A percentile compares a stretch with the other conserved stretches of the same genome.
Evolutionary conservation across 2,113 vertebrate genomes (phyloP).

Genomic region (Myotis lucifugus): DNA sequence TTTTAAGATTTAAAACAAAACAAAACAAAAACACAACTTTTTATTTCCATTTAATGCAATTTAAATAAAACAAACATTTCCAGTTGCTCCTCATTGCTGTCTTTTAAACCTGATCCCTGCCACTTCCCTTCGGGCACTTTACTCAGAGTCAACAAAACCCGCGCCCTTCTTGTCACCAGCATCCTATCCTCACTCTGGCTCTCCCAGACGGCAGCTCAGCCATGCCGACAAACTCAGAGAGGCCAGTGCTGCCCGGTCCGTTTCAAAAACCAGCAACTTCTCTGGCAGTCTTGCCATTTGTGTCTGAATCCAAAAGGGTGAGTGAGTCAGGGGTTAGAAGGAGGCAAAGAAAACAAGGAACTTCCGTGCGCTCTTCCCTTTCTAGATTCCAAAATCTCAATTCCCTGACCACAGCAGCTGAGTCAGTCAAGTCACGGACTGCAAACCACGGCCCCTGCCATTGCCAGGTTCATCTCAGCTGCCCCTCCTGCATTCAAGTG

Average conservation of each 20-base stretch:
- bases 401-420: conserved; percentile 1
- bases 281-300: background rate
- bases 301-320: background rate
- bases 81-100: conserved; percentile 40
- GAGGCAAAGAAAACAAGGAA: background rate
- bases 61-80: conserved; percentile 50
- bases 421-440: conserved; percentile 1
- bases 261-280: background rate
- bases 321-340: background rate
- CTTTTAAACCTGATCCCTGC: conserved; percentile 54
- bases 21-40: background rate
- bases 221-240: background rate
- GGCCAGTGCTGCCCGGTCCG: background rate
- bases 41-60: conserved; percentile 42
- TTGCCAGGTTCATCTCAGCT: background rate
- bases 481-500: background rate
- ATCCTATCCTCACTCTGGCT: conserved; percentile 1
- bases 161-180: background rate
- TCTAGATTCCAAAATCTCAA: conserved; percentile 18
- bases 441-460: conserved; percentile 21
- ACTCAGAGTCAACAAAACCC: conserved; percentile 48
- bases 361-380: background rate
- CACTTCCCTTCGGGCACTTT: conserved; percentile 40
- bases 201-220: background rate
- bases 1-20: background rate